Percentiles rank a stretch among this genome's conserved stretches.
Evolutionary conservation across 2,888 invertebrate genomes (phyloP).

Genomic region (Lomographa bimaculata): DNA sequence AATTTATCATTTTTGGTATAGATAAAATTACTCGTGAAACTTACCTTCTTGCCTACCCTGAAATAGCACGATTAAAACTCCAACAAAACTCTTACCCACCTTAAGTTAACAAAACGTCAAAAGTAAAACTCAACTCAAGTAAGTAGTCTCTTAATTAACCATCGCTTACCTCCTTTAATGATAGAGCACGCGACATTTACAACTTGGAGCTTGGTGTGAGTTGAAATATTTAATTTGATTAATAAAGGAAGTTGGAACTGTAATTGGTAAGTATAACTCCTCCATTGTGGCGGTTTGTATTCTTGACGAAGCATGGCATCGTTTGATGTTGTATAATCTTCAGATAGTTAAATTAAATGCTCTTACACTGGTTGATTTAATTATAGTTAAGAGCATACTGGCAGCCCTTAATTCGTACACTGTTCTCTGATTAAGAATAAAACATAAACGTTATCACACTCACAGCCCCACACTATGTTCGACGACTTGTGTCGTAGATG

Average conservation of each 20-base stretch:
- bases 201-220: slow-evolving; percentile 35
- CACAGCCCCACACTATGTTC: too few relatives aligned
- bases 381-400: too few relatives aligned
- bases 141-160: slow-evolving; percentile 44
- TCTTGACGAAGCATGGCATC: slow-evolving; percentile 6
- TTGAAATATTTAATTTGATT: slow-evolving; percentile 36
- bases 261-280: slow-evolving; percentile 13
- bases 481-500: too few relatives aligned
- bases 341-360: too few relatives aligned
- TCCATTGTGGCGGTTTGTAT: slow-evolving; percentile 2
- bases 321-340: slow-evolving; percentile 5
- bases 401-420: too few relatives aligned
- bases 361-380: too few relatives aligned
- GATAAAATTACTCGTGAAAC: too few relatives aligned
- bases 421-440: too few relatives aligned
- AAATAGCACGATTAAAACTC: slow-evolving; percentile 17
- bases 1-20: too few relatives aligned
- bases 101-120: slow-evolving; percentile 26
- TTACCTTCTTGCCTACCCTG: not conserved
- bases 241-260: slow-evolving; percentile 26
- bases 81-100: slow-evolving; percentile 20
- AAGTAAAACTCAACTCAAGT: slow-evolving; percentile 36
- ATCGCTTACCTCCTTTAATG: slow-evolving; percentile 42
- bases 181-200: slow-evolving; percentile 38
- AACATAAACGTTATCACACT: too few relatives aligned